Base-by-base conservation (phyloP, 2,113 vertebrate genomes). In the Morone chrysops region DNA sequence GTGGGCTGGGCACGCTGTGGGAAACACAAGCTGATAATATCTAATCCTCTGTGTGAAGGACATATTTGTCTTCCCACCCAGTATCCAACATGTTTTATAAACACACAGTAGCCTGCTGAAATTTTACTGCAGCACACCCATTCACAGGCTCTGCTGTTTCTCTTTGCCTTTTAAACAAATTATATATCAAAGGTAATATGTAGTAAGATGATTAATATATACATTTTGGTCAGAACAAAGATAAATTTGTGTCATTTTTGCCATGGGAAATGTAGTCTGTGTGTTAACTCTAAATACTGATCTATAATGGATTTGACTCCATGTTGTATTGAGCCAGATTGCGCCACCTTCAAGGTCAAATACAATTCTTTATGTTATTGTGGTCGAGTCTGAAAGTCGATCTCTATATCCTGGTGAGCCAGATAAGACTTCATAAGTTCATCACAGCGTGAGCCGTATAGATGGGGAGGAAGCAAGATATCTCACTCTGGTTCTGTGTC, bases 21-120 rank as follows among this genome's bases (percentile, higher is more conserved):
- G 86, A 90, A 90, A 90, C 84, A 87, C 89, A 82, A 86, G 85
- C 83, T 90, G 92, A 94, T 95, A 87, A 87, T 89, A 92, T 92
- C 90, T 91, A 92, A 91, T 94, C 88, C 89, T 88, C 89, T 81
- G 90, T 93, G 92, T 94, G 92, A 95, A 94, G 93, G 91, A 93
- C 89, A 91, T 90, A 93, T 92, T 93, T 92, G 89, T 93, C 89
- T 92, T 90, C 79, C 82, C 90, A 72, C 68, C 70, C 81, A 81
- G 69, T 62, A 84, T 80, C 87, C 65, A 88, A 80, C 61, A 73
- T 78, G 65, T 75, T 84, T 88, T 86, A 86, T 84, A 89, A 90
- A 50, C 80, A 53, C 77, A 38, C 69, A 60, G 66, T 36, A 71
- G 38, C 36, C 50, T 51, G 62, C 82, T 73, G 75, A 76, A 70